phyloP scores from a whole-genome alignment of 2,797 vertebrate species.

The Vultur gryphus region DNA sequence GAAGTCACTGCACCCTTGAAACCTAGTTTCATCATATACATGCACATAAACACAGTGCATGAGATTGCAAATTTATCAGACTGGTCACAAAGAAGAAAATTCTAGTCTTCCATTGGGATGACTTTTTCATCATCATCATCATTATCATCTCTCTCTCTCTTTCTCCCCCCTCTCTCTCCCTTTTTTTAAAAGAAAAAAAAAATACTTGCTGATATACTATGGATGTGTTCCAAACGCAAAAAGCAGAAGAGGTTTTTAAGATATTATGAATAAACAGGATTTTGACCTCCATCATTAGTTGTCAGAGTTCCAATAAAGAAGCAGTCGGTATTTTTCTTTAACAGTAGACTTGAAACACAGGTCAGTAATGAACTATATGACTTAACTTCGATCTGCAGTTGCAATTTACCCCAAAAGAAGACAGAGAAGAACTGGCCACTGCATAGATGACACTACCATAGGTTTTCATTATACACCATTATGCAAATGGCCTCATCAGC shows the following conservation, averaged over 20 bases:
- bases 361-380: background rate
- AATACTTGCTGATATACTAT: background rate
- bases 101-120: background rate
- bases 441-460: background rate
- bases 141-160: background rate
- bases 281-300: background rate
- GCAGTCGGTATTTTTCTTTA: background rate
- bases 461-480: background rate
- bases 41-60: background rate
- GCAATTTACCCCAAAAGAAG: background rate
- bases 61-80: constrained; percentile 20
- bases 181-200: background rate
- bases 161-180: background rate
- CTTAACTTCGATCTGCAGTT: background rate
- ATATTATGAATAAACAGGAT: background rate
- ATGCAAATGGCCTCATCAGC: background rate
- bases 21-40: background rate
- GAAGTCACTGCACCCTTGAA: background rate
- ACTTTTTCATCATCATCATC: background rate
- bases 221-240: background rate
- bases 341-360: background rate
- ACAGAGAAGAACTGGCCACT: background rate
- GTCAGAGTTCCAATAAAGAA: background rate
- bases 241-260: background rate
- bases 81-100: background rate